Base-by-base conservation (phyloP, 2,113 vertebrate species). In the Notarius lentiginosus region DNA sequence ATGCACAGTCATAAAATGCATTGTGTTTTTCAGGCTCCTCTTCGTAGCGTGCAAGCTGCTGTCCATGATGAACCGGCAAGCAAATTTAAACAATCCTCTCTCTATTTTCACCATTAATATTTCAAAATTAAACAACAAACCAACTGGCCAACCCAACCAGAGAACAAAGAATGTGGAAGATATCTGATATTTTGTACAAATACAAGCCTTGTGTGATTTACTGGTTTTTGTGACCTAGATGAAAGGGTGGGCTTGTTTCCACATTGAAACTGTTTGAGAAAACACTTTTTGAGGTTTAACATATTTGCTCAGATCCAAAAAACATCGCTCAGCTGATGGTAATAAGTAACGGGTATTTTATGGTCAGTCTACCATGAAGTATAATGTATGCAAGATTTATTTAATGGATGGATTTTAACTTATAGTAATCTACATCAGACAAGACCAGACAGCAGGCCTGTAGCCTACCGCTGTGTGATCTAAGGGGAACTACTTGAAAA, bases 1-100 rank as follows among this genome's bases (percentile, higher is more conserved):
- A 94, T 75, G 49, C 88, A 79, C 87, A 91, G 89, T 79, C 84
- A 9, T 84, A 77, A 89, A 91, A 81, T 89, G 90, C 41, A 41
- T 41, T 41, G 41, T 41, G 41, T 41, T 65, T 90, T 89, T 90
- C 88, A 90, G 92, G 89, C 89, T 87, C 58, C 89, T 85, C 55
- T 56, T 61, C 77, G 83, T 89, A 82, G 80, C 88, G 90, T 84
- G 87, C 41, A 41, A 41, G 41, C 41, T 41, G 41, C 87, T 89
- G 75, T 68, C 61, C 73, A 68, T 27, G 30, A 68, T 68, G 60
- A 65, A 55, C 14, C 14, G 1, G 73, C 20, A 24, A 11, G 15
- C 53, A 58, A 70, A 47, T 58, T 55, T 49, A 68, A 79, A 81
- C 53, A 79, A 30, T 14, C 79, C 61, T 51, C 53, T n/a, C 9